phyloP scores from a whole-genome alignment of 2,888 invertebrate genomes.

The Liodrosophila aerea region DNA sequence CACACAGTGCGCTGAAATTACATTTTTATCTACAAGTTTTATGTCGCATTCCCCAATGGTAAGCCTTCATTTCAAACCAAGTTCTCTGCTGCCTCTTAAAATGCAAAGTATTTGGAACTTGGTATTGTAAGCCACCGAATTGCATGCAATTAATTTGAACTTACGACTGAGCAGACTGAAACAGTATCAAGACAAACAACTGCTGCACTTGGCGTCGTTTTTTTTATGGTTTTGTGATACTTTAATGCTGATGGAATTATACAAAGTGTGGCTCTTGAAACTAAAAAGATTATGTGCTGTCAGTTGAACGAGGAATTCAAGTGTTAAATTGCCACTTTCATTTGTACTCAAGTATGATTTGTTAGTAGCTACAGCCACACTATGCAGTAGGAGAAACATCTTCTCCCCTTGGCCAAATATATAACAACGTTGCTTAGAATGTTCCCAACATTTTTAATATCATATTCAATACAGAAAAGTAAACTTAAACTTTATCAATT shows the following conservation, averaged over 20 bases:
- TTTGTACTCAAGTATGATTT: too few species aligned
- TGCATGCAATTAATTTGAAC: slow-evolving; percentile 68
- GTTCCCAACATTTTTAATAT: too few species aligned
- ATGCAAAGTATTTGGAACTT: slow-evolving; percentile 57
- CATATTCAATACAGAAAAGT: too few species aligned
- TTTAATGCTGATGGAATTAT: too few species aligned
- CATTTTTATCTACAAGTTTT: slow-evolving; percentile 39
- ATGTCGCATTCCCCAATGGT: slow-evolving; percentile 9
- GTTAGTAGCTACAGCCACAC: not conserved
- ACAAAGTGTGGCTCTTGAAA: too few species aligned
- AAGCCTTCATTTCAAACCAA: not conserved
- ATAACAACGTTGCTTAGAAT: too few species aligned
- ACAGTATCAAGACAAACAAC: slow-evolving; percentile 9
- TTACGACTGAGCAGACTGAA: slow-evolving; percentile 30
- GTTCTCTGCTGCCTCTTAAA: slow-evolving; percentile 45
- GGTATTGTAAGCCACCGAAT: slow-evolving; percentile 42
- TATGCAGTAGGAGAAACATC: too few species aligned
- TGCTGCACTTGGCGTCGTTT: not conserved
- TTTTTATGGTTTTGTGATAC: not conserved
- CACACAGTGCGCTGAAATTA: slow-evolving; percentile 36
- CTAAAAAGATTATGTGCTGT: too few species aligned
- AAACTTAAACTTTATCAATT: too few species aligned
- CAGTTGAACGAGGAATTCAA: too few species aligned
- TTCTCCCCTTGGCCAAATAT: too few species aligned
- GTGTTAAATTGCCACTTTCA: too few species aligned